A percentile compares a stretch with the other conserved stretches of the same genome.
Evolutionary conservation across 2,797 vertebrate genomes (phyloP).

Genomic region (Petrocephalus schoutedeni): DNA sequence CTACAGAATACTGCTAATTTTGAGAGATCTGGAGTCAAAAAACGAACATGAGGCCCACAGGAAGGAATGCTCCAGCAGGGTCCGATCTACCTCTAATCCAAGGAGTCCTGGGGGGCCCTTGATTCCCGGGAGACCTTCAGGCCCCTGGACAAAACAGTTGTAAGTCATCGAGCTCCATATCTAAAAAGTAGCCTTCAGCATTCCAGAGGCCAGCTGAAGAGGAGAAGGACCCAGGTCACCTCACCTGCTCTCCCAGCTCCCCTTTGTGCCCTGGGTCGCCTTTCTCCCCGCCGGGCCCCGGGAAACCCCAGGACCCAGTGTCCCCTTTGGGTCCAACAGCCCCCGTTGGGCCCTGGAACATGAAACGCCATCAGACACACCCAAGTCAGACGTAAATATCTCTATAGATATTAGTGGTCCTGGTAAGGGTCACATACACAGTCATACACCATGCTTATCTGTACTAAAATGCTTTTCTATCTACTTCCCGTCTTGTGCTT

Average conservation of each 20-base stretch:
- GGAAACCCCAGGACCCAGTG: constrained; percentile 58
- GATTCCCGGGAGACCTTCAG: constrained; percentile 61
- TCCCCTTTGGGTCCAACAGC: constrained; percentile 52
- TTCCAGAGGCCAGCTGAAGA: background rate
- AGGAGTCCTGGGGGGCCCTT: constrained; percentile 60
- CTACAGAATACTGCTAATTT: background rate
- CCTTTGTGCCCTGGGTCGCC: constrained; percentile 66
- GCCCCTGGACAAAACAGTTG: constrained; percentile 57
- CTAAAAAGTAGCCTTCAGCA: background rate
- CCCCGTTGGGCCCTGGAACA: constrained; percentile 62
- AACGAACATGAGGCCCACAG: too few species aligned
- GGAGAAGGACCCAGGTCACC: background rate
- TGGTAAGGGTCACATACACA: background rate
- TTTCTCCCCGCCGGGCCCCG: constrained; percentile 58
- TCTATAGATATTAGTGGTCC: background rate
- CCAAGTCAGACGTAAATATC: background rate
- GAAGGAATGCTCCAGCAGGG: background rate
- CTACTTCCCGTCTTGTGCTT: background rate
- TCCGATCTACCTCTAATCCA: constrained; percentile 61
- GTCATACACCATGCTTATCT: background rate
- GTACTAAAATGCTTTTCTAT: background rate
- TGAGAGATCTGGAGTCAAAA: background rate
- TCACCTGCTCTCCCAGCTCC: constrained; percentile 55
- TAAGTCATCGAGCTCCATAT: background rate
- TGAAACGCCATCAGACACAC: background rate